Percentiles rank a stretch among this genome's conserved stretches.
Conservation (phyloP, 2,113 vertebrate genomes). For the Machaerirhynchus nigripectus region DNA sequence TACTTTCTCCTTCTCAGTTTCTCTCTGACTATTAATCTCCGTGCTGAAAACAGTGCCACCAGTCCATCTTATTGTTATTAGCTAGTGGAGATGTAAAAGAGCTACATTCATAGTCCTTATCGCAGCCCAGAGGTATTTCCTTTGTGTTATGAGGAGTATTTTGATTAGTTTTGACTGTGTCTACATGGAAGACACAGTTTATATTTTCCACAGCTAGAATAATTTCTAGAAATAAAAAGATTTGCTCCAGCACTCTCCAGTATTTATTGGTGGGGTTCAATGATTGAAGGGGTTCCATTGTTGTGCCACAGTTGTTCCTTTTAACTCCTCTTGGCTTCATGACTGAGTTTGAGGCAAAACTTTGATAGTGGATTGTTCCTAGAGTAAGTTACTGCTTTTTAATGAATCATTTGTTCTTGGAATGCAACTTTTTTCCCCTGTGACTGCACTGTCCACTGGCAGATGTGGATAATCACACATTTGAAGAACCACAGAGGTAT, state of each 20-base stretch:
- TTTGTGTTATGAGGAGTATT: slow-evolving; percentile 28
- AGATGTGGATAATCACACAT: not conserved
- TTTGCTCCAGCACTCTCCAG: fast-evolving
- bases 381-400: not conserved
- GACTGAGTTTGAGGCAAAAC: not conserved
- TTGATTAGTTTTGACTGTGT: slow-evolving; percentile 46
- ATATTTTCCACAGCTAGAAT: slow-evolving; percentile 20
- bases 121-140: slow-evolving; percentile 50
- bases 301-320: not conserved
- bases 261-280: not conserved
- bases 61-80: slow-evolving; percentile 29
- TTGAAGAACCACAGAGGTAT: not conserved
- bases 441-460: not conserved
- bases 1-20: slow-evolving; percentile 25
- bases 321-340: not conserved
- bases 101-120: slow-evolving; percentile 37
- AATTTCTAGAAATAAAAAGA: not conserved
- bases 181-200: slow-evolving; percentile 35
- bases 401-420: not conserved
- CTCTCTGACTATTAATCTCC: not conserved
- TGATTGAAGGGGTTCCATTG: not conserved
- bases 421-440: not conserved
- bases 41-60: not conserved
- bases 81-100: not conserved
- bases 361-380: not conserved